phyloP scores from a whole-genome alignment of 2,888 invertebrate species.

The Therioaphis trifolii region DNA sequence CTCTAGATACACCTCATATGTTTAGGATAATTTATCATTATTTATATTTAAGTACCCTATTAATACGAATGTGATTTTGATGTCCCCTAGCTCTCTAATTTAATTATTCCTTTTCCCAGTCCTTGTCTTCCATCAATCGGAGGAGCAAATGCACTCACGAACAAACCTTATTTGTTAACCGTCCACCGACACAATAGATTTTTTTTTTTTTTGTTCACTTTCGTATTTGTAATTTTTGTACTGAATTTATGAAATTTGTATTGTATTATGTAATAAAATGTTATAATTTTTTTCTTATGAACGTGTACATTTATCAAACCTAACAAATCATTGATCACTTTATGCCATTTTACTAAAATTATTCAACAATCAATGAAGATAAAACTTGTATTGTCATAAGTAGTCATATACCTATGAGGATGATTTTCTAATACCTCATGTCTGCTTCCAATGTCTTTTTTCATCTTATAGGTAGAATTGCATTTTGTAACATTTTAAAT shows the following conservation, averaged over 20 bases:
- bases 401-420: too few species aligned
- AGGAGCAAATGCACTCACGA: conserved; percentile 8
- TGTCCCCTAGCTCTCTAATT: conserved; percentile 49
- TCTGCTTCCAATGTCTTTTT: too few species aligned
- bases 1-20: not conserved
- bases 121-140: conserved; percentile 52
- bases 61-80: conserved; percentile 26
- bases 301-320: not conserved
- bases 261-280: conserved; percentile 59
- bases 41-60: conserved; percentile 32
- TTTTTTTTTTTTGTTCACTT: conserved; percentile 35
- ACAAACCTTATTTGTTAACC: conserved; percentile 44
- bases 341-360: too few species aligned
- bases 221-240: conserved; percentile 49
- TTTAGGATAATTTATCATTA: conserved; percentile 16
- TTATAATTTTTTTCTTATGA: conserved; percentile 42
- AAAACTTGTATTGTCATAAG: too few species aligned
- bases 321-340: too few species aligned
- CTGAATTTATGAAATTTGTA: conserved; percentile 36
- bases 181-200: conserved; percentile 43
- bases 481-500: too few species aligned
- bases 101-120: conserved; percentile 39
- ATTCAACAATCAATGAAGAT: too few species aligned
- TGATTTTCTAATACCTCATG: too few species aligned
- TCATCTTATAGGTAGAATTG: too few species aligned